These are phyloP conservation scores for Austrofundulus limnaeus DNA, from an alignment of 2,113 vertebrate species.

Conservation along the genomic window DNA sequence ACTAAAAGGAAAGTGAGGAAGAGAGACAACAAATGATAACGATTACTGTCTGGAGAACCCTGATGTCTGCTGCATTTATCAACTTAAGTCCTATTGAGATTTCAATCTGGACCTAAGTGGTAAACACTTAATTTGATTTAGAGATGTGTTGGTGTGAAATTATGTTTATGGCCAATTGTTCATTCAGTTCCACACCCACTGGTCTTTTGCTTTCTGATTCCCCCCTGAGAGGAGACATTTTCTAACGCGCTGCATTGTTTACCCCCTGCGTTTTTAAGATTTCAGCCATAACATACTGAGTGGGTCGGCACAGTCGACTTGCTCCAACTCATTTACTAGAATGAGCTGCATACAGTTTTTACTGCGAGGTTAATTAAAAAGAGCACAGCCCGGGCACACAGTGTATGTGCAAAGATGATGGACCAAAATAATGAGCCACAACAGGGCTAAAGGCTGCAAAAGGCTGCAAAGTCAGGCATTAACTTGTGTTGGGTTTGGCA, in stretches of 20 bases:
- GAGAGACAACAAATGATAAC: no score
- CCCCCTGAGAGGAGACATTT: background rate
- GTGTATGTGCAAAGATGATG: background rate
- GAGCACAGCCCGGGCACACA: slow-evolving; percentile 6
- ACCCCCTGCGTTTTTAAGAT: background rate
- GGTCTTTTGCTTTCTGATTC: background rate
- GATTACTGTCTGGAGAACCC: no score
- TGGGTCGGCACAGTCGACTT: slow-evolving; percentile 3
- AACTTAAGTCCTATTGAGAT: no score
- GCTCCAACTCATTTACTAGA: slow-evolving; percentile 5
- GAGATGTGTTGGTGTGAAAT: background rate
- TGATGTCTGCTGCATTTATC: no score
- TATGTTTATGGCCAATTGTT: background rate
- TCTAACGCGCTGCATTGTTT: slow-evolving; percentile 2
- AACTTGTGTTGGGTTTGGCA: slow-evolving; percentile 1
- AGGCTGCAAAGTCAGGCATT: slow-evolving; percentile 3
- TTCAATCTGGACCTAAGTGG: no score
- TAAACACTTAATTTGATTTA: background rate
- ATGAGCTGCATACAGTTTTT: slow-evolving; percentile 16
- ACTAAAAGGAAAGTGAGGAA: no score
- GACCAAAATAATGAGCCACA: slow-evolving; percentile 40
- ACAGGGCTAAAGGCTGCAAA: slow-evolving; percentile 17
- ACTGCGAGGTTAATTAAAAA: slow-evolving; percentile 39
- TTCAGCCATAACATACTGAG: background rate
- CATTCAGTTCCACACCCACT: background rate